phyloP scores from a whole-genome alignment of 2,113 vertebrate species.

The Mormyrus lacerda region DNA sequence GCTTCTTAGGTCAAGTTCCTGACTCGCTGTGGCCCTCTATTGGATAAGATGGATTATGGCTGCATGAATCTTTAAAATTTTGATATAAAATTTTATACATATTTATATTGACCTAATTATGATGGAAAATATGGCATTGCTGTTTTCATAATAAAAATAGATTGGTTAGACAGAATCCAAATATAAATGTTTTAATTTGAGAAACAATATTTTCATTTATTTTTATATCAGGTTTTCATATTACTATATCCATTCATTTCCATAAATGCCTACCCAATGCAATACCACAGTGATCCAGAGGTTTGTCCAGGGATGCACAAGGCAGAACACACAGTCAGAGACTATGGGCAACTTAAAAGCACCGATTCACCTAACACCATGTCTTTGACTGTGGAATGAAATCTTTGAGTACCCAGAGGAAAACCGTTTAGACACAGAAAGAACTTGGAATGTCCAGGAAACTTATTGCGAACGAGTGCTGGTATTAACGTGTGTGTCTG shows the following conservation, averaged over 20 bases:
- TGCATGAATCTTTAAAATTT: background rate
- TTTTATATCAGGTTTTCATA: background rate
- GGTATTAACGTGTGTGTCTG: background rate
- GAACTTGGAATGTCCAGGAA: background rate
- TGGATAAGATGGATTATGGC: background rate
- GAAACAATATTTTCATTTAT: background rate
- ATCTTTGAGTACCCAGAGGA: background rate
- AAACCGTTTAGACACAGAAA: background rate
- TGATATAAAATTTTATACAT: background rate
- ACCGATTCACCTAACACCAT: no score
- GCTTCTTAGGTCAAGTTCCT: background rate
- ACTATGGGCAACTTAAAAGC: background rate
- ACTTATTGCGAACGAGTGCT: background rate
- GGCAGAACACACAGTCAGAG: background rate
- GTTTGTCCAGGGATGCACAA: background rate
- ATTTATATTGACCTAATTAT: background rate
- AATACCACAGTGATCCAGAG: background rate
- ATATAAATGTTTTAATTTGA: background rate
- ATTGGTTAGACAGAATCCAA: background rate
- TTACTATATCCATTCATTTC: background rate
- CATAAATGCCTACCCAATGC: background rate
- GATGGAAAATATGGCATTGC: background rate
- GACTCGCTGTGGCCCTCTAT: background rate
- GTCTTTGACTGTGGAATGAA: no score
- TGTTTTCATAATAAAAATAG: background rate